Conservation (phyloP, 2,113 vertebrate species). For the Myocastor coypus region DNA sequence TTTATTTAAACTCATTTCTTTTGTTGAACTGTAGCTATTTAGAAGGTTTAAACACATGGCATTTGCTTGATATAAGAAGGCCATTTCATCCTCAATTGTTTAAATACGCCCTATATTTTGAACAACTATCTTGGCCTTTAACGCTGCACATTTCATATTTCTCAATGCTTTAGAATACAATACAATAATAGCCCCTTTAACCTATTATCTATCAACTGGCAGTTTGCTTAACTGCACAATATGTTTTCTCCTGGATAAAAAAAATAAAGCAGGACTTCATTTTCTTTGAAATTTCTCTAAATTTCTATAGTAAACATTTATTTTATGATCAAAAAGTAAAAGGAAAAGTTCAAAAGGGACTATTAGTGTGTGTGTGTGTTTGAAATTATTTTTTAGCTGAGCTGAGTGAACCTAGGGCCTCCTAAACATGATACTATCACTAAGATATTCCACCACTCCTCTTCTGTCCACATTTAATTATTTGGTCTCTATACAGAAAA, state of each 20-base stretch:
- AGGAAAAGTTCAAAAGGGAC: background rate
- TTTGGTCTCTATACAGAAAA: background rate
- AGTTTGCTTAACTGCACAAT: background rate
- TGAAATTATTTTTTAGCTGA: background rate
- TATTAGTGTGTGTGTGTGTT: background rate
- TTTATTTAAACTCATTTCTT: background rate
- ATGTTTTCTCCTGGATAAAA: background rate
- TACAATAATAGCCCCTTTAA: background rate
- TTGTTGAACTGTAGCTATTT: background rate
- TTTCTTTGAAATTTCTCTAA: conserved; percentile 24
- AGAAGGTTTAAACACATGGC: background rate
- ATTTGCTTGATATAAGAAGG: background rate
- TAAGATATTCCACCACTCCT: background rate
- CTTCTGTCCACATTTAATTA: background rate
- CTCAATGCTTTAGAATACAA: background rate
- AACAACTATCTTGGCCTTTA: background rate
- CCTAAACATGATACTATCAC: background rate
- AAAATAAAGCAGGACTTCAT: background rate
- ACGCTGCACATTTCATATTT: background rate
- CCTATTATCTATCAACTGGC: background rate
- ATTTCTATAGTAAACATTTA: background rate
- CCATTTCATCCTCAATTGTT: background rate
- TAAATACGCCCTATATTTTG: background rate
- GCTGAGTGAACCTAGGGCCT: background rate
- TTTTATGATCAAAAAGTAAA: conserved; percentile 16